Evolutionary conservation across 2,797 vertebrate genomes (phyloP), one percentile per base, ranked within the genome.

Genomic region (Phrynocephalus vlangalii): DNA sequence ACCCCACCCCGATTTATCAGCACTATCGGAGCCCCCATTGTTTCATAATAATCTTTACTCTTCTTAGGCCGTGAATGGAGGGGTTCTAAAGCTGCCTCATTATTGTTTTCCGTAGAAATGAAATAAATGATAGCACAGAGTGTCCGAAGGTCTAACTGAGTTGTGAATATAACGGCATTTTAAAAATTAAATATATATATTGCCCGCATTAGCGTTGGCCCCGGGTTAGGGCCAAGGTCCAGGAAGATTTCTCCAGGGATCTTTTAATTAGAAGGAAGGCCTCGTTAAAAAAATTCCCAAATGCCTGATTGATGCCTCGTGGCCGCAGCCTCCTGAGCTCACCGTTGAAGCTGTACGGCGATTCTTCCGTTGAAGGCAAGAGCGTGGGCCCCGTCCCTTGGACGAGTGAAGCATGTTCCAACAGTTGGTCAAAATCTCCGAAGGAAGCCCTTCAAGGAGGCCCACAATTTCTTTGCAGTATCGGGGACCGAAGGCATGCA

Each of bases 221-320:
- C 30, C 67, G 13, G n/a, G 3, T 38, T 8, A 71, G 87, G 50
- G 30, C 28, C 8, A 38, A 15, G 28, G 68, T 52, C 38, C 50
- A 60, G 66, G 68, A 63, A 80, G 76, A 22, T 56, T n/a, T 81
- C 82, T 52, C 82, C 52, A 24, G 18, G 44, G 81, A 16, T 44
- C 63, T 77, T 83, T 87, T 83, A 87, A 87, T 87, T 77, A 77
- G 86, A 66, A 83, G 80, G 80, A 82, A 52, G 44, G 79, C n/a
- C 73, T 78, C 20, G 44, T 77, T 76, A 83, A 87, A 87, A 18
- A 26, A 72, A 66, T 33, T 50, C 50, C 16, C 73, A 33, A 83
- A 83, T 83, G 66, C 72, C 73, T 77, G 60, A 77, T 87, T 87
- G 72, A 83, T 76, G 72, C 63, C 4, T 78, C 5, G 22, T 70